Evolutionary conservation across 2,113 vertebrate genomes (phyloP).

Genomic region (Toxostoma redivivum): DNA sequence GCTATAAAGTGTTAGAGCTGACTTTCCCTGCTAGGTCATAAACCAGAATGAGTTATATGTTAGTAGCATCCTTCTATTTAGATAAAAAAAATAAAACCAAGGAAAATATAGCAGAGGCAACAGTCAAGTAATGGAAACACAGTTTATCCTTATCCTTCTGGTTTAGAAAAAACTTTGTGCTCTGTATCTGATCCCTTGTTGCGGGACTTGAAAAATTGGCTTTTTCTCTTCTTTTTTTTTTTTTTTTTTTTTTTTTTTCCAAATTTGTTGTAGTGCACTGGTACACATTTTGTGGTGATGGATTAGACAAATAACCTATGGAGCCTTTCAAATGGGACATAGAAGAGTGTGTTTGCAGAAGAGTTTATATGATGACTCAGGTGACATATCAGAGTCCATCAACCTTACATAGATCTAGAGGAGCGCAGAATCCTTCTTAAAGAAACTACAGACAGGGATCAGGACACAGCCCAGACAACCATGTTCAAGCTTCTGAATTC

Average conservation of each 20-base stretch:
- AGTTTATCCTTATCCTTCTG: not conserved
- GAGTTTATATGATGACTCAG: not conserved
- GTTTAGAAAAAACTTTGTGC: not conserved
- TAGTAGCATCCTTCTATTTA: constrained; percentile 4
- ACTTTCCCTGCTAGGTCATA: not conserved
- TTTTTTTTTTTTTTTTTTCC: not conserved
- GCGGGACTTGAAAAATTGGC: not conserved
- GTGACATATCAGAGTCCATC: not conserved
- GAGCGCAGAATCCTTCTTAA: not conserved
- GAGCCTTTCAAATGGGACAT: not conserved
- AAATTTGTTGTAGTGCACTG: not conserved
- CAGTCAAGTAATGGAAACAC: not conserved
- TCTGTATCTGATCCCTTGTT: not conserved
- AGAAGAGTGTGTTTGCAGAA: not conserved
- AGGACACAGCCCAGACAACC: not conserved
- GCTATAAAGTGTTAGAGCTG: not conserved
- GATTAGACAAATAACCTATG: not conserved
- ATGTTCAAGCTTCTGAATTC: not conserved
- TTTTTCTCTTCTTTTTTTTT: not conserved
- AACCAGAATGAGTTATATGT: constrained; percentile 8
- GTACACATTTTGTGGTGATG: not conserved
- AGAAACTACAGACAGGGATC: not conserved
- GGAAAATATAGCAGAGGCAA: not conserved
- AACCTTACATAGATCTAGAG: not conserved
- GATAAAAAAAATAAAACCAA: not conserved